Conservation (phyloP, 2,797 vertebrate species). For the Gorsachius magnificus region DNA sequence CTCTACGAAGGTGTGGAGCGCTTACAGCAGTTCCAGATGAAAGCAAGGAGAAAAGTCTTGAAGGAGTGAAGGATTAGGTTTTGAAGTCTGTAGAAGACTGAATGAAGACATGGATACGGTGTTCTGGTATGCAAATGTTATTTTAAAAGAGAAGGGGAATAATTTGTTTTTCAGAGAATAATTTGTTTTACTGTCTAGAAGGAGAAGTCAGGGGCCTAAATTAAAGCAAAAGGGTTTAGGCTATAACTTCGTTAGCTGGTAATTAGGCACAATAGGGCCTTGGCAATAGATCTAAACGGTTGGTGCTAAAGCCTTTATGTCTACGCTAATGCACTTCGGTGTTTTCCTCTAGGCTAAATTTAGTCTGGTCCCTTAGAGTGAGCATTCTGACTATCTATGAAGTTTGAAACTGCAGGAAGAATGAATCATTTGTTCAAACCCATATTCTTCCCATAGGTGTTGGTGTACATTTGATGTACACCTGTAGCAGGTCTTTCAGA, state of each 20-base stretch:
- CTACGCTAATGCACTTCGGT: background rate
- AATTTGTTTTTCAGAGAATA: background rate
- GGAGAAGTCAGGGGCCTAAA: background rate
- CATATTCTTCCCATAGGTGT: background rate
- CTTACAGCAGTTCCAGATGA: background rate
- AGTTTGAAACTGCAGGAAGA: background rate
- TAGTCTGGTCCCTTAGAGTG: background rate
- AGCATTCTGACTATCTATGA: background rate
- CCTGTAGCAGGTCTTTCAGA: background rate
- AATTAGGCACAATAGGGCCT: background rate
- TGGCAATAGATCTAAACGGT: background rate
- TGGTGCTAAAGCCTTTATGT: background rate
- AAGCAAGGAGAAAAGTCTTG: background rate
- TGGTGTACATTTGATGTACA: background rate
- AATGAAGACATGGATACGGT: background rate
- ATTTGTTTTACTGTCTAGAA: background rate
- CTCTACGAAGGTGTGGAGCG: background rate
- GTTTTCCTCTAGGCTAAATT: background rate
- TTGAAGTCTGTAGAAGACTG: background rate
- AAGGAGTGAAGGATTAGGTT: background rate
- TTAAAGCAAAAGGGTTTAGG: background rate
- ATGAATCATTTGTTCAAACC: background rate
- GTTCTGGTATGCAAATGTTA: background rate
- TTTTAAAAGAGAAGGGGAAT: background rate
- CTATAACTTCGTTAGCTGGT: background rate